Percentiles rank a stretch among this genome's conserved stretches.
These are phyloP conservation scores for Muschampia plurimacula DNA, from an alignment of 2,888 invertebrate genomes.

Conservation along the genomic window DNA sequence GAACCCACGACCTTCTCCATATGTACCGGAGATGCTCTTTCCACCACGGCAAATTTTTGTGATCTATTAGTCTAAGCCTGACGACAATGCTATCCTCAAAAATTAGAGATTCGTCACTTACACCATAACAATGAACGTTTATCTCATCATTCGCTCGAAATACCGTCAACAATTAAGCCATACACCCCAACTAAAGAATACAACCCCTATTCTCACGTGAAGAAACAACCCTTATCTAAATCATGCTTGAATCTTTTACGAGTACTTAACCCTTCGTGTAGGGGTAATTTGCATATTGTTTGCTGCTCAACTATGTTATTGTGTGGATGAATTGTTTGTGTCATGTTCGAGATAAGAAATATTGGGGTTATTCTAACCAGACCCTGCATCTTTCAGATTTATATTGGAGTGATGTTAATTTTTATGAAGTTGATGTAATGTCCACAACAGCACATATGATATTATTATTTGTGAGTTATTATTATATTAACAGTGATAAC, in stretches of 20 bases:
- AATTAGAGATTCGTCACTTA: not conserved
- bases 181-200: constrained; percentile 25
- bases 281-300: constrained; percentile 24
- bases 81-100: too few relatives aligned
- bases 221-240: constrained; percentile 30
- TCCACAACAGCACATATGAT: too few relatives aligned
- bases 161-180: constrained; percentile 18
- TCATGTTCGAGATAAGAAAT: constrained; percentile 8
- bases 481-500: too few relatives aligned
- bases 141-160: constrained; percentile 3
- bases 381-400: not conserved
- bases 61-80: too few relatives aligned
- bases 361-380: not conserved
- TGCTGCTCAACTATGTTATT: constrained; percentile 5
- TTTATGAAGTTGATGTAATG: too few relatives aligned
- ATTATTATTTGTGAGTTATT: too few relatives aligned
- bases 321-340: constrained; percentile 15
- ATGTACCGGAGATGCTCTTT: too few relatives aligned
- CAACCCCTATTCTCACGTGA: constrained; percentile 15
- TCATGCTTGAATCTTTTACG: constrained; percentile 34
- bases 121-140: not conserved
- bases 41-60: too few relatives aligned
- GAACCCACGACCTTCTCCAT: too few relatives aligned
- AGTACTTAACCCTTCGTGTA: constrained; percentile 9
- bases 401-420: not conserved